phyloP scores from a whole-genome alignment of 2,113 vertebrate species.

The Halichoeres trimaculatus region DNA sequence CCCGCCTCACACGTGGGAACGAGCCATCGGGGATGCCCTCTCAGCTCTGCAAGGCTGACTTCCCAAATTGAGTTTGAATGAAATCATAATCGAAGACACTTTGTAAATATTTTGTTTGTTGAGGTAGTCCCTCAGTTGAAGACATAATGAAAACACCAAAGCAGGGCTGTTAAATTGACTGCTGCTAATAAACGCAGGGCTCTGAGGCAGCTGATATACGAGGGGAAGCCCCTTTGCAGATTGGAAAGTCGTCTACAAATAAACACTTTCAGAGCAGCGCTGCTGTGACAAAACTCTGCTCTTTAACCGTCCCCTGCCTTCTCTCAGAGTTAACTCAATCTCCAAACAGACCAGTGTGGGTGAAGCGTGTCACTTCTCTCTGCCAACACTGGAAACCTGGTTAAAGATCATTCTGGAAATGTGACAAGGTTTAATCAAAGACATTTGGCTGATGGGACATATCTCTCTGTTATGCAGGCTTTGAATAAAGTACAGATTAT shows the following conservation, averaged over 20 bases:
- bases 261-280: slow-evolving; percentile 18
- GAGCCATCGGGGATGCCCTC: slow-evolving; percentile 35
- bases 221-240: slow-evolving; percentile 31
- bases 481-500: too few species aligned
- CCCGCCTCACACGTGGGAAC: slow-evolving; percentile 3
- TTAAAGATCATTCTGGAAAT: background rate
- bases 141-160: slow-evolving; percentile 30
- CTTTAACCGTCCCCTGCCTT: background rate
- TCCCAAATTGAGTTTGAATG: slow-evolving; percentile 46
- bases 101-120: slow-evolving; percentile 35
- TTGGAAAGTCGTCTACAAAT: slow-evolving; percentile 36
- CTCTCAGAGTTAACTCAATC: slow-evolving; percentile 7
- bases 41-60: slow-evolving; percentile 31
- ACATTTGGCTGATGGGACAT: background rate
- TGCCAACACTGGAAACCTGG: background rate
- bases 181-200: slow-evolving; percentile 39
- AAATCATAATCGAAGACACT: slow-evolving; percentile 42
- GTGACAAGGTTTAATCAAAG: background rate
- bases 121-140: slow-evolving; percentile 17
- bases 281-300: slow-evolving; percentile 24
- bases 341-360: background rate
- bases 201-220: slow-evolving; percentile 15
- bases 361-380: background rate
- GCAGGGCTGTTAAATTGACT: slow-evolving; percentile 38
- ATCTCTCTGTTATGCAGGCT: too few species aligned